Evolutionary conservation across 2,888 invertebrate genomes (phyloP).

Genomic region (Sepioteuthis lessoniana): DNA sequence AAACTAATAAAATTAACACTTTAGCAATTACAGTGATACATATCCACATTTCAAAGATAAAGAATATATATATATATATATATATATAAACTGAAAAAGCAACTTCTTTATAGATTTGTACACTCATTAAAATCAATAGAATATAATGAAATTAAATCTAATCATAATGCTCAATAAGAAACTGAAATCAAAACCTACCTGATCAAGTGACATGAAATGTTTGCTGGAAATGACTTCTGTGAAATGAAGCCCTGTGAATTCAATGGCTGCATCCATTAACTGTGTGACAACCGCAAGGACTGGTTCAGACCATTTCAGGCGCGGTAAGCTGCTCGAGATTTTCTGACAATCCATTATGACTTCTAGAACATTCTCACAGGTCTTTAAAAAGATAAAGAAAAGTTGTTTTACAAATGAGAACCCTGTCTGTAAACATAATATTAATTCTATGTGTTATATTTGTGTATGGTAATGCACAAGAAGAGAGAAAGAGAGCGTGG

Average conservation of each 20-base stretch:
- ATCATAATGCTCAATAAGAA: neutral
- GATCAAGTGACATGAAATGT: conserved; percentile 80
- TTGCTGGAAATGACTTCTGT: conserved; percentile 83
- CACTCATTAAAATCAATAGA: neutral
- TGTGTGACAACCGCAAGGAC: conserved; percentile 86
- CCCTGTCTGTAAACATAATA: neutral
- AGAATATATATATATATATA: no score
- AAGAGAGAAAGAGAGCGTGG: no score
- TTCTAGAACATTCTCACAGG: conserved; percentile 86
- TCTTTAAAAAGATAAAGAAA: conserved; percentile 75
- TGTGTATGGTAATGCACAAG: no score
- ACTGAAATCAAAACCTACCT: neutral
- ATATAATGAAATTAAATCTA: neutral
- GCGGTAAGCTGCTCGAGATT: conserved; percentile 84
- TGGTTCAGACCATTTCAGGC: conserved; percentile 88
- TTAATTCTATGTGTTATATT: neutral
- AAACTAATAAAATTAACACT: no score
- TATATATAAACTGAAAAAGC: no score
- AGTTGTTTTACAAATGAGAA: neutral
- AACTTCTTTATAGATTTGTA: no score
- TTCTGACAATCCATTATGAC: conserved; percentile 89
- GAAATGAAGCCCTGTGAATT: conserved; percentile 86
- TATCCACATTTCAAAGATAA: no score
- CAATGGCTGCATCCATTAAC: conserved; percentile 86
- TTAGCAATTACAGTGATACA: no score